Evolutionary conservation across 2,888 invertebrate species (phyloP), one percentile per base, ranked within the genome.

Genomic region (Drosophila meridiana): DNA sequence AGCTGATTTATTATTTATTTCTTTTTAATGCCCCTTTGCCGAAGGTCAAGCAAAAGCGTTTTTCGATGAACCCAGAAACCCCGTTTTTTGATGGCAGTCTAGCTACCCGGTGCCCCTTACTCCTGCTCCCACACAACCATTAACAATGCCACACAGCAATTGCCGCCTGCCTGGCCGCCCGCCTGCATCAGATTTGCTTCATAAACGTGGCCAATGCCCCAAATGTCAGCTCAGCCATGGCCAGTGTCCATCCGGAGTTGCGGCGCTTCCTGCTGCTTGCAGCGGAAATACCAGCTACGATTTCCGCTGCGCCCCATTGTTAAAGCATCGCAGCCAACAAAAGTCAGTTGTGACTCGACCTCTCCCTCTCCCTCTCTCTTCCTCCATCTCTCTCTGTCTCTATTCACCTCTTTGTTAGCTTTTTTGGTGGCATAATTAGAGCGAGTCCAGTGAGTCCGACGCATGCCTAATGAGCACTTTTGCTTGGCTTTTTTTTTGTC

Each of bases 1-100:
- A 79, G 72, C 87, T 87, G 87, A 88, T 87, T 87, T 87, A 90
- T 87, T 87, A 87, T 87, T 87, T 87, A 87, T 90, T 90, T 87
- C 89, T 78, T 87, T 87, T 90, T 87, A 87, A 87, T 87, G 89
- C 71, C 78, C 76, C 74, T 55, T 55, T 61, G 73, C 63, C 76
- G 80, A 87, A 90, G 90, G 87, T 87, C 87, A 87, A 88, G 74
- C 67, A 53, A 82, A 82, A 63, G 55, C 73, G 79, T 63, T 84
- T 75, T 70, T 65, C 76, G 72, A 78, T 83, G 78, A 80, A 75
- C 67, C 63, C 74, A 73, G 76, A 80, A 85, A n/a, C 30, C 78
- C 66, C 69, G 75, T 84, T 86, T 76, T 52, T 52, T 20, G 64
- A 75, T 57, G 58, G 28, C 48, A 30, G 48, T 48, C 48, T 11